A percentile compares a stretch with the other conserved stretches of the same genome.
Conservation (phyloP, 2,888 invertebrate species). For the Epirrhoe tristata region DNA sequence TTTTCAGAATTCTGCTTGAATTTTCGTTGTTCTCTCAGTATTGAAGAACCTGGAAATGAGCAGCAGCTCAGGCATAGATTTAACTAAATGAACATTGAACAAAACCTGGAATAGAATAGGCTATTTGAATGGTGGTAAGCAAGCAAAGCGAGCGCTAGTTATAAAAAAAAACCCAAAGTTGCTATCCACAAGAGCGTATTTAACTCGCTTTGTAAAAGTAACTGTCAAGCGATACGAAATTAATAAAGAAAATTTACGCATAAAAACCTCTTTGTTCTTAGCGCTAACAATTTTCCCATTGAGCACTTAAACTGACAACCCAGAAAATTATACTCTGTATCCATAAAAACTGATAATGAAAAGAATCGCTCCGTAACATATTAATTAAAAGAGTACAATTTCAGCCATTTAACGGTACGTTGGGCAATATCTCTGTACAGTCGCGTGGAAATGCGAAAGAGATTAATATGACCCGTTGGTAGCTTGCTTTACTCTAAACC, state of each 20-base stretch:
- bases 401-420: slow-evolving; percentile 67
- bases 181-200: background rate
- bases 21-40: too few relatives aligned
- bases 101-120: too few relatives aligned
- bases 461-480: slow-evolving; percentile 73
- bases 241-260: slow-evolving; percentile 5
- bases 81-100: too few relatives aligned
- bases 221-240: background rate
- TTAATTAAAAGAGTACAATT: slow-evolving; percentile 72
- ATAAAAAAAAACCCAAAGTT: too few relatives aligned
- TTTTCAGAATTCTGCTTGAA: slow-evolving; percentile 10
- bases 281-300: slow-evolving; percentile 5
- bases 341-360: slow-evolving; percentile 41
- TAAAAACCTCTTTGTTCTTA: slow-evolving; percentile 1
- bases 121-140: too few relatives aligned
- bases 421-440: slow-evolving; percentile 62
- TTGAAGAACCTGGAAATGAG: too few relatives aligned
- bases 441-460: slow-evolving; percentile 72
- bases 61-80: too few relatives aligned
- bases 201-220: background rate
- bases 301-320: slow-evolving; percentile 9
- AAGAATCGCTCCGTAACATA: slow-evolving; percentile 49
- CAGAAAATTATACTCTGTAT: slow-evolving; percentile 17
- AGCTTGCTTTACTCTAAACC: slow-evolving; percentile 2
- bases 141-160: too few relatives aligned